A percentile compares a stretch with the other conserved stretches of the same genome.
These are phyloP conservation scores for Agrotis clavis DNA, from an alignment of 2,888 invertebrate species.

Conservation along the genomic window DNA sequence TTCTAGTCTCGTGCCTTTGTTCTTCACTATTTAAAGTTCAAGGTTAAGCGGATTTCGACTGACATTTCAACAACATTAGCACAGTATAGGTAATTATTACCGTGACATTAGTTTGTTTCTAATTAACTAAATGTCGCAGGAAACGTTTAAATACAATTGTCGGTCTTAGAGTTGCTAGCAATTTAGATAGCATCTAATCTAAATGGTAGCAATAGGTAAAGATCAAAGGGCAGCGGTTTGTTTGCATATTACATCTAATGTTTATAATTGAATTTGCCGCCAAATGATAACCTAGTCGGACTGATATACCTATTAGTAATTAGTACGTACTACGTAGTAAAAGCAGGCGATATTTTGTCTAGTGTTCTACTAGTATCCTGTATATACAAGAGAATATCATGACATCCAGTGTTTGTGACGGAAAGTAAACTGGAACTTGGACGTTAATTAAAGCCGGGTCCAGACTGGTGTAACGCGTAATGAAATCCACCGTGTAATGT, in stretches of 20 bases:
- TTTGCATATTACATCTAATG: slow-evolving; percentile 34
- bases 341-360: slow-evolving; percentile 6
- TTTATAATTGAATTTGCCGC: slow-evolving; percentile 28
- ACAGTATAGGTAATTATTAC: too few species aligned
- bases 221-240: slow-evolving; percentile 21
- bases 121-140: slow-evolving; percentile 19
- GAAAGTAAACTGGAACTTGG: too few species aligned
- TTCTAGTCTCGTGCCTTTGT: slow-evolving; percentile 12
- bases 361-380: too few species aligned
- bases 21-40: slow-evolving; percentile 41
- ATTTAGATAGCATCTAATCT: slow-evolving; percentile 30
- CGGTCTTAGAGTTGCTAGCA: slow-evolving; percentile 3
- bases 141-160: slow-evolving; percentile 21
- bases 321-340: slow-evolving; percentile 25
- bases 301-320: slow-evolving; percentile 26
- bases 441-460: too few species aligned
- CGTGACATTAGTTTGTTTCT: background rate
- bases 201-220: slow-evolving; percentile 10
- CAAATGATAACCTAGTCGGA: slow-evolving; percentile 28
- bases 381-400: too few species aligned
- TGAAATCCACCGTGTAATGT: too few species aligned
- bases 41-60: slow-evolving; percentile 37
- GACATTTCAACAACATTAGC: slow-evolving; percentile 40
- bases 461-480: too few species aligned
- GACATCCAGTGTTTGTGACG: too few species aligned